phyloP scores from a whole-genome alignment of 2,888 invertebrate genomes.

The Drosophila lacicola region DNA sequence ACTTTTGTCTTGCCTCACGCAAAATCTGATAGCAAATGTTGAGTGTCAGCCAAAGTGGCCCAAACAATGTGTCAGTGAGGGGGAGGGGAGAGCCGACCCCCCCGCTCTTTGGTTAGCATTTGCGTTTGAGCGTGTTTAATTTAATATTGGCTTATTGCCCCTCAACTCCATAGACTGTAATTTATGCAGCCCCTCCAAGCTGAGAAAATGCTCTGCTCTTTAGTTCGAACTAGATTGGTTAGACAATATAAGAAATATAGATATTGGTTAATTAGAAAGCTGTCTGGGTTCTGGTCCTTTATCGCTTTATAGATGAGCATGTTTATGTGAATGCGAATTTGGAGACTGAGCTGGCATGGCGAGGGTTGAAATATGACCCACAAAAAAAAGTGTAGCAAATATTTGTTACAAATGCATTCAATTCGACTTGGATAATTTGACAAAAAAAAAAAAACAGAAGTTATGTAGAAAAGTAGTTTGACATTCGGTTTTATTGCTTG shows the following conservation, averaged over 20 bases:
- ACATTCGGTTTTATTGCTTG: background rate
- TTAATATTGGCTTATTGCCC: slow-evolving; percentile 40
- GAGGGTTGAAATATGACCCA: slow-evolving; percentile 14
- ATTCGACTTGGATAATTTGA: background rate
- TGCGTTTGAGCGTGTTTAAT: slow-evolving; percentile 45
- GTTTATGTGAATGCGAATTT: slow-evolving; percentile 30
- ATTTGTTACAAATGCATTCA: too few relatives aligned
- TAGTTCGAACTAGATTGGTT: slow-evolving; percentile 51
- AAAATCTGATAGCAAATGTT: slow-evolving; percentile 75
- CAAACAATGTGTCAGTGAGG: slow-evolving; percentile 60
- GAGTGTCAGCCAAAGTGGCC: slow-evolving; percentile 76
- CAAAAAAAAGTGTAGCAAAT: background rate
- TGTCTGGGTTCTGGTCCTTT: slow-evolving; percentile 36
- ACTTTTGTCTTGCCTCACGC: slow-evolving; percentile 52
- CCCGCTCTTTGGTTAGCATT: slow-evolving; percentile 1
- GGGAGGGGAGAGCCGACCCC: background rate
- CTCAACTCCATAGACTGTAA: slow-evolving; percentile 43
- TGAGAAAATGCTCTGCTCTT: background rate
- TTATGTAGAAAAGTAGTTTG: too few relatives aligned
- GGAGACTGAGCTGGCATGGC: background rate
- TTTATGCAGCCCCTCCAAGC: slow-evolving; percentile 63
- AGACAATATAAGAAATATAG: slow-evolving; percentile 49
- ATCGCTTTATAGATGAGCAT: slow-evolving; percentile 43
- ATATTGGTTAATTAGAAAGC: slow-evolving; percentile 71
- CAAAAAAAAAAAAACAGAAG: too few relatives aligned